Evolutionary conservation across 2,113 vertebrate species (phyloP), one percentile per base, ranked within the genome.

Genomic region (Micronisus gabar): DNA sequence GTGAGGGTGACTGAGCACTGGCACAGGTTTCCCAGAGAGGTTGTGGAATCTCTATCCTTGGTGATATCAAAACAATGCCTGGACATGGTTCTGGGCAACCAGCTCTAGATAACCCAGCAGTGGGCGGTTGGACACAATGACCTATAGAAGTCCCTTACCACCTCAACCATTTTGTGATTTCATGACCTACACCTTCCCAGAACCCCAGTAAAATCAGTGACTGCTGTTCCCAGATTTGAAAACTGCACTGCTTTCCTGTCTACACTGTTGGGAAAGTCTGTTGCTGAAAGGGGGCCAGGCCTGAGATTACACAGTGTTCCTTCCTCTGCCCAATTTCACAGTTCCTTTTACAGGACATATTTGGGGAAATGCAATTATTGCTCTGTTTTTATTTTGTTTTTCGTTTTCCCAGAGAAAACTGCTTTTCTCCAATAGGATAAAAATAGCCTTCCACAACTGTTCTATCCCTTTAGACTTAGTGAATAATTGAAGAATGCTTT

Each of bases 401-500:
- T 90, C 73, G 21, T 75, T 94, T 86, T 86, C 63, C 56, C 43
- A 23, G 7, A 91, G 45, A 93, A 94, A 95, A 81, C 53, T 76
- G 40, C 27, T 85, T 83, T 94, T 84, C 62, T 88, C 61, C 79
- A 73, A 62, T 4, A 86, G 82, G 83, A 95, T 93, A 97, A 97
- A 97, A 97, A 97, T 97, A 97, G 81, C 63, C 67, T 88, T 93
- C 67, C 80, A 95, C 93, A 95, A 88, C 55, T 87, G 83, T 75
- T 95, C 83, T 63, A 32, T 55, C 87, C 88, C 88, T 96, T 94
- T 76, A 95, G 93, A 95, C 88, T 72, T 95, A 71, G 61, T 97
- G 92, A 98, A 98, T 98, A 98, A 97, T 97, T 97, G 97, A 98
- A 96, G 82, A 88, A 76, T 79, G 72, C 45, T 84, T 92, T 97